Percentiles rank a stretch among this genome's conserved stretches.
These are phyloP conservation scores for Marmota monax DNA, from an alignment of 2,113 vertebrate genomes.

Conservation along the genomic window DNA sequence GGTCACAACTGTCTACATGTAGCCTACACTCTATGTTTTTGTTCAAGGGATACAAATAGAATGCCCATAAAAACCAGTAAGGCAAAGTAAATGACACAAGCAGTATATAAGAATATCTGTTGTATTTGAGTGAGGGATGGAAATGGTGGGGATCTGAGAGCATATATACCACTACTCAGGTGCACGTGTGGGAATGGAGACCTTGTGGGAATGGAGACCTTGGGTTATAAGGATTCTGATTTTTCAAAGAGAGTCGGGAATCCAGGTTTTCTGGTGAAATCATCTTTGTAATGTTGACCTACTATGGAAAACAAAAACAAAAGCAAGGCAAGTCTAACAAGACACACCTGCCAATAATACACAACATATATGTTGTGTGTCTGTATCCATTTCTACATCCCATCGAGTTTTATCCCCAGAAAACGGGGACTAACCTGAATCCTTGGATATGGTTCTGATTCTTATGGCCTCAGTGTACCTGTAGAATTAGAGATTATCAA, in stretches of 20 bases:
- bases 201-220: not conserved
- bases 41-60: conserved; percentile 10
- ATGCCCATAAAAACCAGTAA: not conserved
- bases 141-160: not conserved
- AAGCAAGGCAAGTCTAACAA: not conserved
- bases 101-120: not conserved
- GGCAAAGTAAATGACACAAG: not conserved
- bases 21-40: not conserved
- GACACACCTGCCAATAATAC: not conserved
- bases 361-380: not conserved
- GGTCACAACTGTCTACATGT: not conserved
- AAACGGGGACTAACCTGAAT: not conserved
- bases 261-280: conserved; percentile 5
- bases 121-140: not conserved
- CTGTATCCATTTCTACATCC: not conserved
- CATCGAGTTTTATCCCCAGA: not conserved
- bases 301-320: not conserved
- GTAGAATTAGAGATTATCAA: conserved; percentile 5
- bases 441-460: not conserved
- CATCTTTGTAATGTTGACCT: not conserved
- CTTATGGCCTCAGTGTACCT: not conserved
- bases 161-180: not conserved
- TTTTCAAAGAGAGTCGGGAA: conserved; percentile 9
- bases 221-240: not conserved
- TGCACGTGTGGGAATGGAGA: not conserved